Conservation (phyloP, 64 coral and sea anemone genomes). For the Montipora foliosa region DNA sequence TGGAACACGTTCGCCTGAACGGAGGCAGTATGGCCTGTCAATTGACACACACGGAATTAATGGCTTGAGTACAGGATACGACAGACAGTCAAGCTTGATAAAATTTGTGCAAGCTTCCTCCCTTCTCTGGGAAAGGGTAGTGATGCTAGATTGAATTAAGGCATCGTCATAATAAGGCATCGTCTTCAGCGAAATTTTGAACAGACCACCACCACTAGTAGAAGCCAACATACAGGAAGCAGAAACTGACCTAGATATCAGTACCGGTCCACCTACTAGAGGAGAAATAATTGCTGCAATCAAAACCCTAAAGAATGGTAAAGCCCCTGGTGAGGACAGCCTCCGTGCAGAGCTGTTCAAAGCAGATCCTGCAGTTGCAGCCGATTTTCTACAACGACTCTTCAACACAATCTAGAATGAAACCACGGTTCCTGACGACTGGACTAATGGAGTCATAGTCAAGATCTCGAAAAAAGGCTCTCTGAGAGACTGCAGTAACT, state of each 20-base stretch:
- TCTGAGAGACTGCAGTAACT: no score
- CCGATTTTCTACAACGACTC: neutral
- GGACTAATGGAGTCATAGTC: neutral
- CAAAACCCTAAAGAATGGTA: neutral
- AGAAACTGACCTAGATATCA: conserved; percentile 6
- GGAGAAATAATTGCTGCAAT: neutral
- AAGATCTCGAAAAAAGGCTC: no score
- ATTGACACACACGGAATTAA: no score
- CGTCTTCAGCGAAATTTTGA: neutral
- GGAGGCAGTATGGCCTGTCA: no score
- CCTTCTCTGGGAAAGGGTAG: no score
- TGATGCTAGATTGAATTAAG: no score
- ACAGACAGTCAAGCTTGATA: no score
- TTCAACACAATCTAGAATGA: neutral
- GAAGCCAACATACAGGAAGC: conserved; percentile 6
- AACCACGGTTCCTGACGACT: neutral
- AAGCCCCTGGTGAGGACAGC: neutral
- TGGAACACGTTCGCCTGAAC: no score
- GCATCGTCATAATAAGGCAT: no score
- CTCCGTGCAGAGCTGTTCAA: conserved; percentile 4
- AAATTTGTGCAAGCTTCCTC: no score
- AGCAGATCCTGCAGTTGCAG: neutral
- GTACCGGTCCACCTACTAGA: neutral
- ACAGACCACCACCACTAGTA: conserved; percentile 28
- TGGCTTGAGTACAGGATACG: no score